phyloP scores from a whole-genome alignment of 2,888 invertebrate genomes.

The Patella caerulea region DNA sequence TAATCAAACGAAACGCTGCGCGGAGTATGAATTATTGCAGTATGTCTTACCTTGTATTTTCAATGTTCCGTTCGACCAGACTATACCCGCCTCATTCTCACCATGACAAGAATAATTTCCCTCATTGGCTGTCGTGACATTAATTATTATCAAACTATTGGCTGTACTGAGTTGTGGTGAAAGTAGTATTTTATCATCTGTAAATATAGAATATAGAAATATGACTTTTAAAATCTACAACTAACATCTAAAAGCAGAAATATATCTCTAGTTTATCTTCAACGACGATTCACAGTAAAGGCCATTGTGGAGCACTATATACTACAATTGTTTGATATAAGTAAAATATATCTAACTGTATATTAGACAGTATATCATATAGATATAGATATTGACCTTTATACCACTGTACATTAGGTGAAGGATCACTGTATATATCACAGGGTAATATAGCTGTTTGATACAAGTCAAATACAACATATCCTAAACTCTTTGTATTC shows the following conservation, averaged over 20 bases:
- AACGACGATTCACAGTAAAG: no score
- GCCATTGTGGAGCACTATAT: no score
- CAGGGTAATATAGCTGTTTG: constrained; percentile 49
- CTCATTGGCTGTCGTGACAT: constrained; percentile 42
- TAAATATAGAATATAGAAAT: neutral
- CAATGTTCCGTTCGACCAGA: constrained; percentile 47
- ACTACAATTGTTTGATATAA: no score
- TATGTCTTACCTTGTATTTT: constrained; percentile 46
- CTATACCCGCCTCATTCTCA: constrained; percentile 52
- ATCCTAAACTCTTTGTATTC: constrained; percentile 45
- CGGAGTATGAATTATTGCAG: no score
- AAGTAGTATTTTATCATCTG: neutral
- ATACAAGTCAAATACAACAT: constrained; percentile 40
- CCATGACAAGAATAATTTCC: constrained; percentile 55
- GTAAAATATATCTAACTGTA: no score
- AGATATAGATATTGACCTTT: constrained; percentile 43
- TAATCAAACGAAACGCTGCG: no score
- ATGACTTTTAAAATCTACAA: no score
- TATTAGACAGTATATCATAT: no score
- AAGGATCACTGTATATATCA: constrained; percentile 55
- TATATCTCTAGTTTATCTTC: no score
- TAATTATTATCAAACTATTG: constrained; percentile 39
- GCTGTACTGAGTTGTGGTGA: neutral
- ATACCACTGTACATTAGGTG: constrained; percentile 50
- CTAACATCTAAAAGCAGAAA: no score